Conservation (phyloP, 2,113 vertebrate genomes). For the Salvelinus namaycush region DNA sequence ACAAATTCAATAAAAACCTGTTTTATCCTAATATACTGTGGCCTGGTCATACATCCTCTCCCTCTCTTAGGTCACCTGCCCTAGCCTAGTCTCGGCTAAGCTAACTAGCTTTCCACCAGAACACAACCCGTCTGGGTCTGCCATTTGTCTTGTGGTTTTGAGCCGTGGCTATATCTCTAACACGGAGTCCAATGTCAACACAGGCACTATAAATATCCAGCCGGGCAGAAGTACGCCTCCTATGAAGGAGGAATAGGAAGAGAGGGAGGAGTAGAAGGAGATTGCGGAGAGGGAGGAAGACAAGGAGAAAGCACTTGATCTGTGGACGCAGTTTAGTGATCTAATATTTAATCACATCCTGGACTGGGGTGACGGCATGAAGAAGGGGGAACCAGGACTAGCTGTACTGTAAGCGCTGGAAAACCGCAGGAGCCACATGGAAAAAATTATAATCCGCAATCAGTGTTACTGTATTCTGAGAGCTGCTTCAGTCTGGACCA, state of each 20-base stretch:
- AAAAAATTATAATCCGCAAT: background rate
- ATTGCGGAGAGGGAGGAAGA: conserved; percentile 6
- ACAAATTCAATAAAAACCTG: conserved; percentile 14
- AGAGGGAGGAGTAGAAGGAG: conserved; percentile 5
- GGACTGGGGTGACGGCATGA: conserved; percentile 18
- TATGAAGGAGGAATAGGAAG: conserved; percentile 52
- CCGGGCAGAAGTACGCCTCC: conserved; percentile 64
- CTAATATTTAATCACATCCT: conserved; percentile 41
- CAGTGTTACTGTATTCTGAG: background rate
- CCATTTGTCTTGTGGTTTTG: conserved; percentile 74
- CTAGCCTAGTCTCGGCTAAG: conserved; percentile 43
- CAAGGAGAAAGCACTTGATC: conserved; percentile 6
- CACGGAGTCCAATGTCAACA: conserved; percentile 74
- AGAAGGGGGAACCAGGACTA: conserved; percentile 3
- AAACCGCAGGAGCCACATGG: conserved; percentile 14
- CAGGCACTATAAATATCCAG: conserved; percentile 63
- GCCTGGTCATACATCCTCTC: conserved; percentile 10
- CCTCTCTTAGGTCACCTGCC: conserved; percentile 55
- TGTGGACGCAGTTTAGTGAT: conserved; percentile 15
- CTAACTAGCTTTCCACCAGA: conserved; percentile 58
- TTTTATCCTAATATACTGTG: conserved; percentile 11
- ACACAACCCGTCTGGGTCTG: conserved; percentile 52
- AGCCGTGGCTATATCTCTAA: conserved; percentile 69
- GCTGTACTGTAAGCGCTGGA: conserved; percentile 16
- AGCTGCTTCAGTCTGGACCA: conserved; percentile 29